Evolutionary conservation across 2,888 invertebrate species (phyloP).

Genomic region (Meghimatium bilineatum): DNA sequence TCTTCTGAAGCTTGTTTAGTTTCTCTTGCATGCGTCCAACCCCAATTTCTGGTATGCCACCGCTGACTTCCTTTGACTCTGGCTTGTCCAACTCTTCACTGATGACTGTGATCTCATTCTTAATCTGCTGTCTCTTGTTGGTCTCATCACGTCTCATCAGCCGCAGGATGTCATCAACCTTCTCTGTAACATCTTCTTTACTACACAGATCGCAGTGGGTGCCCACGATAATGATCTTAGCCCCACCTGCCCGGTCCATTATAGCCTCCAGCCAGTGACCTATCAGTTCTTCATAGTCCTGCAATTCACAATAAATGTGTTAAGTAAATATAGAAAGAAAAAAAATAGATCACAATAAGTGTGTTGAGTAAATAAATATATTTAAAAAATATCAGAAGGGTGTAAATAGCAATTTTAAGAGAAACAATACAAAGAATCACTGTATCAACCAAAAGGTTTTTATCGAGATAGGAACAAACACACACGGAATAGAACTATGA

Average conservation of each 20-base stretch:
- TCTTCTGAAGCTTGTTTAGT: conserved; percentile 61
- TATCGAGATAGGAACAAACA: no score
- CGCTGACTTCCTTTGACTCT: conserved; percentile 57
- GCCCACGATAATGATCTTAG: conserved; percentile 65
- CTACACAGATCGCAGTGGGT: conserved; percentile 69
- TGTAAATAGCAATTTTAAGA: no score
- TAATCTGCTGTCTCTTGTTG: conserved; percentile 58
- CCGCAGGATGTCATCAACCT: conserved; percentile 60
- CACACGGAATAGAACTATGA: no score
- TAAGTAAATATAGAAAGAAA: no score
- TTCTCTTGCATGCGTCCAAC: conserved; percentile 66
- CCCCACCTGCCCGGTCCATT: conserved; percentile 69
- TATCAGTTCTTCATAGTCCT: conserved; percentile 57
- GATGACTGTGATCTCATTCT: conserved; percentile 51
- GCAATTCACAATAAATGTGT: neutral
- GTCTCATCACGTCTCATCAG: conserved; percentile 64
- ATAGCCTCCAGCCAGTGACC: conserved; percentile 72
- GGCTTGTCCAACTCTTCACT: conserved; percentile 53
- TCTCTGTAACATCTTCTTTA: conserved; percentile 58
- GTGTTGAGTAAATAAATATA: no score
- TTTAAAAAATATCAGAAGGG: no score
- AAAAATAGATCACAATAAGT: no score
- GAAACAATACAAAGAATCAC: no score
- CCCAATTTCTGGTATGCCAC: conserved; percentile 66
- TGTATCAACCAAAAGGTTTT: no score